Evolutionary conservation across 2,888 invertebrate species (phyloP).

Genomic region (Hoplodrina ambigua): DNA sequence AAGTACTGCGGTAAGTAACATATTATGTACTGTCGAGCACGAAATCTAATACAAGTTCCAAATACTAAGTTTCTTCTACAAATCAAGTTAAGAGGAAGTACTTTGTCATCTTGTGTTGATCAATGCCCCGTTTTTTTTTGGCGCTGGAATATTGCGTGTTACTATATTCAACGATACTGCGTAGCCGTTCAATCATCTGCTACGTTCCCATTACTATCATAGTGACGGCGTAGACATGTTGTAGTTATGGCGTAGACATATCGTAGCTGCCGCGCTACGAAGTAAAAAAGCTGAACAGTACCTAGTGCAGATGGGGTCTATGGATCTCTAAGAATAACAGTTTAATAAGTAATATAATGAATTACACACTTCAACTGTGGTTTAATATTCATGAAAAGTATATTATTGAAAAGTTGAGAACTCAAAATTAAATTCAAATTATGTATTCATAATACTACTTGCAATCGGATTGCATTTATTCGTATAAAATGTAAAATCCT

Average conservation of each 20-base stretch:
- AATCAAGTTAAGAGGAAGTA: conserved; percentile 23
- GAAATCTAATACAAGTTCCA: conserved; percentile 39
- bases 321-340: background rate
- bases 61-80: conserved; percentile 31
- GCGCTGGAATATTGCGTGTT: conserved; percentile 11
- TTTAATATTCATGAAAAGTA: no score
- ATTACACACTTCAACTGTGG: no score
- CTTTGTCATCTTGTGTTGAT: conserved; percentile 11
- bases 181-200: conserved; percentile 17
- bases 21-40: conserved; percentile 28
- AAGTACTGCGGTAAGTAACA: conserved; percentile 51
- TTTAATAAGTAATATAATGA: no score
- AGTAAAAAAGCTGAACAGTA: background rate
- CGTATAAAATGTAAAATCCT: background rate
- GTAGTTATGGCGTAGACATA: conserved; percentile 8
- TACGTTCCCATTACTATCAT: conserved; percentile 9
- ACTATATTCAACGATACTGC: conserved; percentile 3
- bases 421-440: background rate
- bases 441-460: background rate
- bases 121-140: conserved; percentile 4
- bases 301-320: background rate
- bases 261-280: background rate
- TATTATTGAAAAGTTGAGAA: no score
- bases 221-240: conserved; percentile 15
- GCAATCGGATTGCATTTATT: background rate